Evolutionary conservation across 2,888 invertebrate genomes (phyloP), one percentile per base, ranked within the genome.

Genomic region (Amaurobius ferox): DNA sequence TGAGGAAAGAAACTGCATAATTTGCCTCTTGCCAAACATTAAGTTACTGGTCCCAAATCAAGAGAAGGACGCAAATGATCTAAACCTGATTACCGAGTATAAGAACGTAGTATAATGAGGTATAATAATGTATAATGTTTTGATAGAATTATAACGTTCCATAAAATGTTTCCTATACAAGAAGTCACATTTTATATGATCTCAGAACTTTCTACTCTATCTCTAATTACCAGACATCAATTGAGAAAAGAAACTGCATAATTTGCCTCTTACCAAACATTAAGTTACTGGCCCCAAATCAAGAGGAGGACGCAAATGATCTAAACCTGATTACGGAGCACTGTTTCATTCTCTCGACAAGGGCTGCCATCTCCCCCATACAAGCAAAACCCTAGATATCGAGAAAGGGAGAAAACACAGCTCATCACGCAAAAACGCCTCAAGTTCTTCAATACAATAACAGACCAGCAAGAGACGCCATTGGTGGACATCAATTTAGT

Each of bases 341-440:
- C 11, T 55, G 23, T 55, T 55, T 55, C 55, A 55, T 55, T 55
- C 55, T 55, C 11, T 1, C 2, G 55, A 19, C 13, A 5, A 23
- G 55, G 55, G 55, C 23, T 7, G 23, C 5, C 5, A 6, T 19
- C 2, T 19, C 23, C 3, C 13, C 1, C 6, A 3, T 16, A 55
- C 44, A 5, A 23, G 3, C 16, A 44, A n/a, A n/a, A n/a, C 1
- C 55, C 23, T 5, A 23, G 23, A 55, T 6, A 55, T 55, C 5
- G 19, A 23, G 23, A 7, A 44, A 23, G 55, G 55, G 55, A 55
- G 55, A 55, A 23, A 55, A 55, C 55, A 55, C 23, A 23, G 11
- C 23, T 55, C 55, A 55, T 55, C 55, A 23, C 19, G 11, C 55
- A 55, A 55, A 55, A 55, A 55, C 55, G 55, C 55, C 55, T 23